Conservation (phyloP, 2,888 invertebrate genomes). For the Endomychus coccineus region DNA sequence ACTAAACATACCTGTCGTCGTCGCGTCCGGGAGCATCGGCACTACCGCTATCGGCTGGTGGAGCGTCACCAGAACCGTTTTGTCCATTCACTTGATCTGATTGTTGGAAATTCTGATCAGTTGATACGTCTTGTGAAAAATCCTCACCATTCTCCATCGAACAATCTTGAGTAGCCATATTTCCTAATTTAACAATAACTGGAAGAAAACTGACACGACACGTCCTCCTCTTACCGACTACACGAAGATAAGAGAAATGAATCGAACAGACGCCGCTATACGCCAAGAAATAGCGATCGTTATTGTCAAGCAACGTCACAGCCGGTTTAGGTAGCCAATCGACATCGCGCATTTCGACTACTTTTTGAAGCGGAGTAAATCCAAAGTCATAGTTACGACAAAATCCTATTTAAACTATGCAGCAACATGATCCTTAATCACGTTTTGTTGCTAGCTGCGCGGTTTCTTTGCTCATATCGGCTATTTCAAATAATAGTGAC, state of each 20-base stretch:
- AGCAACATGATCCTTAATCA: too few relatives aligned
- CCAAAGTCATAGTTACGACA: too few relatives aligned
- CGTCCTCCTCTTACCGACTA: conserved; percentile 34
- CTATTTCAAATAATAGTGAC: too few relatives aligned
- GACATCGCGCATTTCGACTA: too few relatives aligned
- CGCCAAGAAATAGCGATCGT: conserved; percentile 9
- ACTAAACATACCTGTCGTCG: conserved; percentile 63
- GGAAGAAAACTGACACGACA: conserved; percentile 24
- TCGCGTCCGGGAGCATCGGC: conserved; percentile 71
- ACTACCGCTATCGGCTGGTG: conserved; percentile 60
- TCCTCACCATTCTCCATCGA: conserved; percentile 72
- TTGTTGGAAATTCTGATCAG: conserved; percentile 50
- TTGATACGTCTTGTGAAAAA: conserved; percentile 64
- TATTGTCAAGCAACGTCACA: conserved; percentile 13
- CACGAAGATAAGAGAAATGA: conserved; percentile 35
- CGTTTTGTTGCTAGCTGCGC: too few relatives aligned
- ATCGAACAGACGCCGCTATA: conserved; percentile 16
- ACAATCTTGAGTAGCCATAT: conserved; percentile 50
- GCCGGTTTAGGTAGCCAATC: too few relatives aligned
- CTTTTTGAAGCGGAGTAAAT: too few relatives aligned
- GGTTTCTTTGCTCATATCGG: too few relatives aligned
- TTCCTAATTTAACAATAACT: conserved; percentile 12
- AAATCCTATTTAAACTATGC: too few relatives aligned
- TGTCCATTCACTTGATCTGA: conserved; percentile 46
- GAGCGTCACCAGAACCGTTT: conserved; percentile 57